Evolutionary conservation across 2,113 vertebrate species (phyloP).

Genomic region (Dasyurus viverrinus): DNA sequence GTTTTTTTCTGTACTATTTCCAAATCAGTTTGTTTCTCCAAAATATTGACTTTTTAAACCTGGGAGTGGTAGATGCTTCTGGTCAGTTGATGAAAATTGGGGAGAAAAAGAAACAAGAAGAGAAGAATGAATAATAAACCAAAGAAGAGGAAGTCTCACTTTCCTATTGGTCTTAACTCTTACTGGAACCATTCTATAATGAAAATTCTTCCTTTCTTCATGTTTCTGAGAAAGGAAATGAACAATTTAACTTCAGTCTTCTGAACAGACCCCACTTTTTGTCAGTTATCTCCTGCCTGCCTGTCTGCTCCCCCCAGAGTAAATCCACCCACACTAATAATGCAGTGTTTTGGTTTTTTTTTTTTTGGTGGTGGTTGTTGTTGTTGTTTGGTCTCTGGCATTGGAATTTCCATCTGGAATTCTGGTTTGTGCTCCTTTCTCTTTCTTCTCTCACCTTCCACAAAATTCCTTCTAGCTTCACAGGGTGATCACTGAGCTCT

Average conservation of each 20-base stretch:
- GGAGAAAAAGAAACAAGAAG: background rate
- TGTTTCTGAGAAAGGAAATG: background rate
- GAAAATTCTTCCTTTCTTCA: background rate
- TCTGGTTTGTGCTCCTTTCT: background rate
- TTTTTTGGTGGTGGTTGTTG: no score
- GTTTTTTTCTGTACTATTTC: background rate
- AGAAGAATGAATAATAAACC: background rate
- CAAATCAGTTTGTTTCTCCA: background rate
- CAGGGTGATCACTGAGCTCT: background rate
- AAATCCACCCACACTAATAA: background rate
- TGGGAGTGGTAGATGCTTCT: background rate
- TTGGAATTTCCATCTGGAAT: background rate
- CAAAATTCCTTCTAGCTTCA: background rate
- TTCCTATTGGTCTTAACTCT: background rate
- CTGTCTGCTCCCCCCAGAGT: background rate
- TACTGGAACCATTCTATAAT: background rate
- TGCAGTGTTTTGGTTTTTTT: background rate
- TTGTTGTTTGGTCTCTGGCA: background rate
- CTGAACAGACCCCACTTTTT: background rate
- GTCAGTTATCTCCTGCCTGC: background rate
- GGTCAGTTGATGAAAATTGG: background rate
- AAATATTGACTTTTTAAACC: background rate
- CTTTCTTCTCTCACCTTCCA: background rate
- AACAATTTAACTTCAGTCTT: background rate
- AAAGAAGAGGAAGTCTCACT: background rate